Evolutionary conservation across 2,113 vertebrate genomes (phyloP), one percentile per base, ranked within the genome.

Genomic region (Prolemur simus): DNA sequence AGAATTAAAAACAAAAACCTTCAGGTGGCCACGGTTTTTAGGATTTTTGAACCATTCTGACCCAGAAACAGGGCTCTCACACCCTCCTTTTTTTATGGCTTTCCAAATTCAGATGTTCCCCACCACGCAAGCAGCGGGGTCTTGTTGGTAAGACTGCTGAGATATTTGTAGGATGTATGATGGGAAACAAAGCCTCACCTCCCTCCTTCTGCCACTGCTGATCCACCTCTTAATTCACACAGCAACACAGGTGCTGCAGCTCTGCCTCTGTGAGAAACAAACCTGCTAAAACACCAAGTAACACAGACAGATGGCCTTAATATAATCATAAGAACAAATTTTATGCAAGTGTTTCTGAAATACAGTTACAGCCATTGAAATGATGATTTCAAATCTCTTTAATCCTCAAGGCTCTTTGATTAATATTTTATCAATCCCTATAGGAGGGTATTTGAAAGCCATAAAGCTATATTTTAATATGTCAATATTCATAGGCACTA

Each of bases 341-440:
- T 64, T 78, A 49, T 60, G 64, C 58, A 42, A 17, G 12, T 39
- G 18, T 54, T 68, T 49, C 87, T 32, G 66, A 89, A 81, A 39
- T 34, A 25, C 0, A 68, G 3, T 56, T 80, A 29, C 25, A 8
- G n/a, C 73, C 45, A 23, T 34, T 37, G 37, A 81, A 78, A 42
- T 18, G 21, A 27, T 39, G 25, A 32, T 60, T 89, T 76, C 74
- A 58, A 11, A 77, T 20, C 60, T 49, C 39, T 66, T 74, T 64
- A 58, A 78, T 64, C 63, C 84, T 80, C 42, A 77, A n/a, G 54
- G 9, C 49, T 64, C 39, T 80, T 81, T 64, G 29, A 80, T 64
- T 88, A 49, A 66, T 81, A 42, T 80, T 68, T 82, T 66, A 83
- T 89, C 42, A 88, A 81, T 56, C n/a, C 58, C 71, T 64, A 15